Percentiles rank a stretch among this genome's conserved stretches.
Conservation (phyloP, 2,888 invertebrate genomes). For the Aspidiotus rigidus region DNA sequence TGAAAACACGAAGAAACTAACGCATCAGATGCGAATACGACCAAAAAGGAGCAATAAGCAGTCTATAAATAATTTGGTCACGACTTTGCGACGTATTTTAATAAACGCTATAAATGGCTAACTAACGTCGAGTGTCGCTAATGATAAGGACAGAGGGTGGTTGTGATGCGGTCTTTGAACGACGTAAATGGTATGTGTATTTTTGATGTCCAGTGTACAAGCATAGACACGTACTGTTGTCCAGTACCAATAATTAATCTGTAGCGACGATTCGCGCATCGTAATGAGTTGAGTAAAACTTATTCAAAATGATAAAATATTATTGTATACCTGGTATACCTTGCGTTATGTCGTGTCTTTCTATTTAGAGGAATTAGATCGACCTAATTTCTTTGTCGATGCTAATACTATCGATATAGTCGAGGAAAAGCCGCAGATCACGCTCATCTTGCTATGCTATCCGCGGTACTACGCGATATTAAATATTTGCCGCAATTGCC, state of each 20-base stretch:
- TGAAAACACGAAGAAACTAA: background rate
- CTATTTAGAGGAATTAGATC: background rate
- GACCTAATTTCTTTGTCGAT: background rate
- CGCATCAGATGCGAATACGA: background rate
- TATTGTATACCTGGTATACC: background rate
- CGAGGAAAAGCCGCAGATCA: too few relatives aligned
- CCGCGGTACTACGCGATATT: too few relatives aligned
- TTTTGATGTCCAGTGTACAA: background rate
- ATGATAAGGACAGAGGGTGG: constrained; percentile 1
- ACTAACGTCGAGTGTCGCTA: background rate
- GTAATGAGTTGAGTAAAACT: background rate
- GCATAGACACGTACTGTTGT: too few relatives aligned
- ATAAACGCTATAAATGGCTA: constrained; percentile 2
- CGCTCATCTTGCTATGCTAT: too few relatives aligned
- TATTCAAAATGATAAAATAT: background rate
- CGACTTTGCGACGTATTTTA: constrained; percentile 1
- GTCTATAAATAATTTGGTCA: constrained; percentile 1
- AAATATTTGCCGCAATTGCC: too few relatives aligned
- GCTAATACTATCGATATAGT: too few relatives aligned
- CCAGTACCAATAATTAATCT: background rate
- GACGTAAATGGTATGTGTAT: background rate
- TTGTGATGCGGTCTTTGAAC: background rate
- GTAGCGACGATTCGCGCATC: background rate
- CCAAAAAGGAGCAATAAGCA: background rate
- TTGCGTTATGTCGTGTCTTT: background rate